Conservation (phyloP, 2,113 vertebrate species). For the Lophius piscatorius region DNA sequence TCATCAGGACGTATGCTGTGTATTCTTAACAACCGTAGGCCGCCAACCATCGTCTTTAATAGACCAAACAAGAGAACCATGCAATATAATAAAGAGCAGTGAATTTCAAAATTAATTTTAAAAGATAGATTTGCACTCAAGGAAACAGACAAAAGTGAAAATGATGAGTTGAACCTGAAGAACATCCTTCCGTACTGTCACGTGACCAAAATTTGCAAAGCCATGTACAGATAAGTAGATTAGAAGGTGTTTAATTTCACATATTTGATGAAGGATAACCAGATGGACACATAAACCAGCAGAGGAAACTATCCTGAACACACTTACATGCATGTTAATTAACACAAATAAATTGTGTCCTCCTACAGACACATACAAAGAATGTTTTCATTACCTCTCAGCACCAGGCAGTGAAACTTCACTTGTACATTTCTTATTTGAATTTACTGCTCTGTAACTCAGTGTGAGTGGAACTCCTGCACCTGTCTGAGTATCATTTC, state of each 20-base stretch:
- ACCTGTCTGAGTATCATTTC: constrained; percentile 62
- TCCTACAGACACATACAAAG: background rate
- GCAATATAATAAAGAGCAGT: too few relatives aligned
- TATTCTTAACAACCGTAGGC: too few relatives aligned
- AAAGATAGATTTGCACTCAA: too few relatives aligned
- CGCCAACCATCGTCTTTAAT: too few relatives aligned
- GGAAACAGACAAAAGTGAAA: too few relatives aligned
- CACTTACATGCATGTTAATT: background rate
- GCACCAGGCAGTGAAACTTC: background rate
- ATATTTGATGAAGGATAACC: background rate
- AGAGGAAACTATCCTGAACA: background rate
- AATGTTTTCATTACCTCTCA: constrained; percentile 11
- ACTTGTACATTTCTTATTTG: constrained; percentile 33
- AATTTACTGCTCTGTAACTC: constrained; percentile 58
- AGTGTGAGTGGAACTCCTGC: constrained; percentile 34
- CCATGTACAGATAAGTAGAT: too few relatives aligned
- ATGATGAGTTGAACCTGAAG: too few relatives aligned
- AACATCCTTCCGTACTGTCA: too few relatives aligned
- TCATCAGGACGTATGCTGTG: too few relatives aligned
- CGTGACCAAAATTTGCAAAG: too few relatives aligned
- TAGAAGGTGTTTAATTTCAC: background rate
- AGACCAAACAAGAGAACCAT: too few relatives aligned
- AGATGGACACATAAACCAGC: background rate
- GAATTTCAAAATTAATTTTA: too few relatives aligned
- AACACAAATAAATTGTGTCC: background rate